Conservation (phyloP, 1,140 invertebrate species). For the Rhyacophila brunnea region DNA sequence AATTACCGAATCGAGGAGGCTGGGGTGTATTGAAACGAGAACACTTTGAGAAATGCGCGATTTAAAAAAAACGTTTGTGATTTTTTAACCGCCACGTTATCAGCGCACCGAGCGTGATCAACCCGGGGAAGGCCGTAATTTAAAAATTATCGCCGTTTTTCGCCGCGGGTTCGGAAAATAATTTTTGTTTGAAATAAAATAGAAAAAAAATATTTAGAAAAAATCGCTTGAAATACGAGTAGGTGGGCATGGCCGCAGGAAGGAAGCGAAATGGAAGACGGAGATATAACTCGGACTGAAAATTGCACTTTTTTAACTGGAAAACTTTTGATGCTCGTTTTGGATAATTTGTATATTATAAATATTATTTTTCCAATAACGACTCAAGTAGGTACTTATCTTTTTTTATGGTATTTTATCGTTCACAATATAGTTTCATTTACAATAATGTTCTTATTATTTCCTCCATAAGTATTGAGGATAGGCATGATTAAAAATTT, state of each 20-base stretch:
- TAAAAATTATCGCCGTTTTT: conserved; percentile 32
- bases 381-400: too few species aligned
- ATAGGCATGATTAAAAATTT: too few species aligned
- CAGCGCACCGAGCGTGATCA: conserved; percentile 22
- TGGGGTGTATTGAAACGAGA: too few species aligned
- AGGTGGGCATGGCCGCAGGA: neutral
- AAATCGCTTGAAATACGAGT: neutral
- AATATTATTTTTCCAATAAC: too few species aligned
- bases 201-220: neutral
- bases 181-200: conserved; percentile 19
- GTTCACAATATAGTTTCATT: too few species aligned
- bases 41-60: neutral
- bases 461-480: too few species aligned
- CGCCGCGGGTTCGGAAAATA: conserved; percentile 24
- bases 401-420: too few species aligned
- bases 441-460: too few species aligned
- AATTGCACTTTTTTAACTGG: too few species aligned
- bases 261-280: conserved; percentile 9
- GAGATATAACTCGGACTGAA: conserved; percentile 6
- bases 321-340: too few species aligned
- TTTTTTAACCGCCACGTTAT: conserved; percentile 3
- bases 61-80: neutral
- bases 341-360: too few species aligned
- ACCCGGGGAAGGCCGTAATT: conserved; percentile 24
- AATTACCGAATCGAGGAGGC: too few species aligned